Base-by-base conservation (phyloP, 2,888 invertebrate genomes). In the Notodromas monacha region DNA sequence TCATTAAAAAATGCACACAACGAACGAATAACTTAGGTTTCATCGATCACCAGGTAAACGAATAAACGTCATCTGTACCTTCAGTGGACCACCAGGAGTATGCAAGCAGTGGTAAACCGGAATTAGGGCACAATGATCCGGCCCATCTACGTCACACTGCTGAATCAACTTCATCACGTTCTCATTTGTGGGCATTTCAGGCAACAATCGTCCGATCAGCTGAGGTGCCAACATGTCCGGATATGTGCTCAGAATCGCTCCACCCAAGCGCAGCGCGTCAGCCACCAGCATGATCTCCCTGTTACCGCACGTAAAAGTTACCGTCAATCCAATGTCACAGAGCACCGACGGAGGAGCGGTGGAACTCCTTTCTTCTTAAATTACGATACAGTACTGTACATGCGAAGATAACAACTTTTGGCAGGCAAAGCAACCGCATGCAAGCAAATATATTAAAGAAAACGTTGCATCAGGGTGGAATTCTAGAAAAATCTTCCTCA, bases 81-180 rank as follows among this genome's bases (percentile, higher is more conserved):
- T 89, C 4, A 92, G 52, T 0, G 92, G 92, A 2, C 92, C 92
- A 28, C 92, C 92, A n/a, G 92, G 92, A 2, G 92, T 89, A 45
- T 92, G 89, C 36, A 89, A 55, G 42, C 86, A 89, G 47, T 92
- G 89, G 49, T 84, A 84, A 0, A 76, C 62, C 0, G 92, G 89
- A 38, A 86, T 57, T 30, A 92, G 49, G 1, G 86, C 72, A 41
- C 84, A 86, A 43, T 86, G 68, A 29, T 64, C 61, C 16, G 74
- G 68, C 0, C 89, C 89, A 42, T 72, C 68, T 12, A 60, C 59
- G 46, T 89, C 84, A 45, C 89, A 92, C 40, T 86, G 84, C 33
- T 68, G 61, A 27, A 96, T 54, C 31, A 96, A 55, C 50, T 68
- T 69, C 40, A 76, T 65, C 8, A 92, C 76, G 41, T 72, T 68